phyloP scores from a whole-genome alignment of 1,140 invertebrate genomes.

The Acromyrmex heyeri region DNA sequence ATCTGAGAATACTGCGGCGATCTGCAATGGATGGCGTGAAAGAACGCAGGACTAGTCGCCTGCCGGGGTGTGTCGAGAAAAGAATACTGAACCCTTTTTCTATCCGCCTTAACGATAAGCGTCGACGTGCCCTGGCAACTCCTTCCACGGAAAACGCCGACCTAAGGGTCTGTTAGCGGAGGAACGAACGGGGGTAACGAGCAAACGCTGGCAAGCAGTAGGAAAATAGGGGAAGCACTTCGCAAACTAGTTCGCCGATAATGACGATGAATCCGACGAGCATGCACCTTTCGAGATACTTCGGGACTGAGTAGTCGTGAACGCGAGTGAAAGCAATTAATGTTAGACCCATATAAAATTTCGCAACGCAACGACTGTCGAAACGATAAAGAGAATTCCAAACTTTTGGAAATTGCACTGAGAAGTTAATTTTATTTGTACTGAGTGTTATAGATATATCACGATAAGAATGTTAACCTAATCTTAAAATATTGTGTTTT shows the following conservation, averaged over 20 bases:
- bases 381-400: background rate
- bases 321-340: conserved; percentile 45
- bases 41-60: conserved; percentile 25
- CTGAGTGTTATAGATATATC: background rate
- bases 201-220: conserved; percentile 58
- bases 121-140: conserved; percentile 47
- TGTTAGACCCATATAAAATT: background rate
- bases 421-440: background rate
- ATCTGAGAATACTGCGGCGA: conserved; percentile 17
- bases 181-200: conserved; percentile 55
- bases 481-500: too few species aligned
- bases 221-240: conserved; percentile 62
- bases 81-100: conserved; percentile 65
- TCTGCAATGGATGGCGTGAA: conserved; percentile 43
- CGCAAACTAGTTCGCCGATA: conserved; percentile 59
- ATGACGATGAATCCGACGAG: conserved; percentile 52
- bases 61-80: conserved; percentile 22
- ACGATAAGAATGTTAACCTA: too few species aligned
- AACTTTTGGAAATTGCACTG: background rate
- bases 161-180: conserved; percentile 60
- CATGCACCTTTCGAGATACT: conserved; percentile 33
- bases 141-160: conserved; percentile 50
- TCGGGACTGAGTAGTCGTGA: background rate
- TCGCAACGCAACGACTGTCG: background rate
- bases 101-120: conserved; percentile 52